Evolutionary conservation across 2,797 vertebrate genomes (phyloP).

Genomic region (Tenualosa thibaudeaui): DNA sequence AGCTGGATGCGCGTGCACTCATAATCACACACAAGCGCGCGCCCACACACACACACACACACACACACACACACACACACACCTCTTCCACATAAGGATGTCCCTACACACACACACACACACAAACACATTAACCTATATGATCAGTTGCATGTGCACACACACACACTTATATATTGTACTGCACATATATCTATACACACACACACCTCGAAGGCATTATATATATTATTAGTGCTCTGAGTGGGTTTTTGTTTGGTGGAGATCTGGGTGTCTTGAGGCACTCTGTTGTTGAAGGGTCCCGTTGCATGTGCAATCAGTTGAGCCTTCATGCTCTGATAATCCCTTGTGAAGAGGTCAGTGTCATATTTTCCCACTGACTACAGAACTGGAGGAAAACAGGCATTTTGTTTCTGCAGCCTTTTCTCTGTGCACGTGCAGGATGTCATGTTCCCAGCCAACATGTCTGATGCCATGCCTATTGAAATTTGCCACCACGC

Average conservation of each 20-base stretch:
- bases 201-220: neutral
- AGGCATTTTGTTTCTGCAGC: neutral
- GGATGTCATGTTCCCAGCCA: neutral
- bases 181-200: too few relatives aligned
- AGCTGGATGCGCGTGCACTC: neutral
- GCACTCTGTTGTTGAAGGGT: neutral
- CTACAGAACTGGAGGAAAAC: neutral
- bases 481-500: too few relatives aligned
- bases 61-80: neutral
- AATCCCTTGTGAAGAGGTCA: slow-evolving; percentile 16
- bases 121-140: neutral
- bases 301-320: neutral
- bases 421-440: neutral
- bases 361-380: neutral
- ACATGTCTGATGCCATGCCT: too few relatives aligned
- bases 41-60: neutral
- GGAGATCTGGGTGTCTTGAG: neutral
- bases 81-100: neutral
- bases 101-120: neutral
- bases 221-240: neutral
- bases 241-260: neutral
- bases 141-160: neutral
- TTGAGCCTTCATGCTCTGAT: slow-evolving; percentile 6
- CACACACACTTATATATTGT: neutral
- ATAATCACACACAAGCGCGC: neutral